phyloP scores from a whole-genome alignment of 2,113 vertebrate genomes.

The Nyctereutes procyonoides region DNA sequence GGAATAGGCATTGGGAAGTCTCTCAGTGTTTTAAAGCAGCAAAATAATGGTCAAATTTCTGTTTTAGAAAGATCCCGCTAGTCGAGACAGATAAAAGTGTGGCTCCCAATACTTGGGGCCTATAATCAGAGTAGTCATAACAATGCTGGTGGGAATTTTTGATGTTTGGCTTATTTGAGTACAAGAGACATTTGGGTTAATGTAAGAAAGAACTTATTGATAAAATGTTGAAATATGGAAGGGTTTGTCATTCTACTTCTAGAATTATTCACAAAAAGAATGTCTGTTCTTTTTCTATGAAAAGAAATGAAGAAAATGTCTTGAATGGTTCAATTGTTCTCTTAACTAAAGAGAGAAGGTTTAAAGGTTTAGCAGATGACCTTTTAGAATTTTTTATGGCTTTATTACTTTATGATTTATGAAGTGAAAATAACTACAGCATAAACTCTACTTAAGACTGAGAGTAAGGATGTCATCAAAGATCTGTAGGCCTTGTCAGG shows the following conservation, averaged over 20 bases:
- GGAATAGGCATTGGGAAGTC: not conserved
- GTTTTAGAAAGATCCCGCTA: not conserved
- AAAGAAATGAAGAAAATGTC: constrained; percentile 2
- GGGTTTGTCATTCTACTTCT: constrained; percentile 38
- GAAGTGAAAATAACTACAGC: constrained; percentile 55
- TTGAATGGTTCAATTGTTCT: constrained; percentile 61
- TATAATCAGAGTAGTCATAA: not conserved
- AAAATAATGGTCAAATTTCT: not conserved
- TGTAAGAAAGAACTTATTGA: constrained; percentile 18
- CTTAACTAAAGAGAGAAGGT: constrained; percentile 32
- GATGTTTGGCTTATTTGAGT: constrained; percentile 20
- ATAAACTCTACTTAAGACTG: constrained; percentile 58
- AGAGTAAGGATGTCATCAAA: constrained; percentile 33
- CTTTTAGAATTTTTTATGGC: constrained; percentile 39
- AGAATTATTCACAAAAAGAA: constrained; percentile 34
- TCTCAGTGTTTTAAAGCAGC: not conserved
- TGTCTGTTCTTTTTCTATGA: not conserved
- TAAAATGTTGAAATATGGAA: constrained; percentile 56
- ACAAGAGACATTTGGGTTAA: constrained; percentile 16
- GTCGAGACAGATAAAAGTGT: not conserved
- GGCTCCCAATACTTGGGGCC: not conserved
- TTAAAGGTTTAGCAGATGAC: constrained; percentile 56
- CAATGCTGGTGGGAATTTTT: not conserved
- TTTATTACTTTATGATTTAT: constrained; percentile 71
- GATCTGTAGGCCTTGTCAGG: not conserved